Evolutionary conservation across 2,797 vertebrate genomes (phyloP), one percentile per base, ranked within the genome.

Genomic region (Tapirus indicus): DNA sequence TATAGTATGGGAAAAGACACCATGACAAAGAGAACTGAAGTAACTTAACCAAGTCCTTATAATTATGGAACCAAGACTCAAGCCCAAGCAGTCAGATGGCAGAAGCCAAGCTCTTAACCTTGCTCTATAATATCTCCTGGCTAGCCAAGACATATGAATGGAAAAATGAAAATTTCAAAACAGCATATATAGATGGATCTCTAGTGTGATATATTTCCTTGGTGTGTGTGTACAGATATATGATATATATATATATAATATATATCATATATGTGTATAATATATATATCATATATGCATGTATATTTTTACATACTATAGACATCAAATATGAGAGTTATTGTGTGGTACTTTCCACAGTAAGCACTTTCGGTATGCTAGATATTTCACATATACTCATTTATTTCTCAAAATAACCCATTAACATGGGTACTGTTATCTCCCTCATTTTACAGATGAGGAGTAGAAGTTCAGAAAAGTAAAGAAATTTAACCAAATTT

Each of bases 291-390:
- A 54, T 44, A 3, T 71, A 13, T 56, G 18, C 6, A 75, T 41
- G 17, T n/a, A 84, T 80, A 25, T 77, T 94, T 91, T 95, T 58
- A 83, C 72, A 88, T 44, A 88, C 86, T 66, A n/a, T 21, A 64
- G 52, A 72, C 25, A 60, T 78, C 32, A 89, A 96, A 74, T 75
- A 41, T 23, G 18, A 60, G 7, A 71, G 7, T 54, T 75, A 56
- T 41, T 78, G 79, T 75, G 10, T 49, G 56, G 29, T 10, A 74
- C 10, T 84, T 69, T 88, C 41, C 80, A 25, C 47, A 69, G 21
- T n/a, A 54, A 64, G 4, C 12, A 82, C 75, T 94, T 89, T 4
- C 56, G 68, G 64, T 78, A 23, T 79, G 32, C 64, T 78, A 79
- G 27, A 69, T 1, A 83, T 27, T 94, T 78, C 74, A 72, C 10